Evolutionary conservation across 2,113 vertebrate species (phyloP).

Genomic region (Lepisosteus oculatus): DNA sequence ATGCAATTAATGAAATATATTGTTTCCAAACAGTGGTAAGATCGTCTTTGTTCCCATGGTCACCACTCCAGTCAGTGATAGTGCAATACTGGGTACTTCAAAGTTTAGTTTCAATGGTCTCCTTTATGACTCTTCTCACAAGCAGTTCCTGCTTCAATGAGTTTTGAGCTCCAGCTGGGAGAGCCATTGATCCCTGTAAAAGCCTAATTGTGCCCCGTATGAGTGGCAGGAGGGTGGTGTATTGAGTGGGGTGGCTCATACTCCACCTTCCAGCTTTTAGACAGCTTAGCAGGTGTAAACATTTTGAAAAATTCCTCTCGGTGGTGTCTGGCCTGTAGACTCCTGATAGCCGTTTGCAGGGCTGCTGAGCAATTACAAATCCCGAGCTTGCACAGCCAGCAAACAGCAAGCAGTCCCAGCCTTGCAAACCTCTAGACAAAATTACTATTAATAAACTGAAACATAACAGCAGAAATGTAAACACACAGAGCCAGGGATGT

Average conservation of each 20-base stretch:
- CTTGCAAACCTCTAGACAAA: too few species aligned
- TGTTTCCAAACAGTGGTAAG: too few species aligned
- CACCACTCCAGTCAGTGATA: too few species aligned
- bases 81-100: too few species aligned
- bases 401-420: too few species aligned
- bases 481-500: too few species aligned
- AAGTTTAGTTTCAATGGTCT: constrained; percentile 32
- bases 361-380: too few species aligned
- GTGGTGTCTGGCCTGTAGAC: constrained; percentile 47
- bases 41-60: too few species aligned
- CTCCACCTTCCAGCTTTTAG: constrained; percentile 66
- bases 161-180: constrained; percentile 65
- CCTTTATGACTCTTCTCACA: constrained; percentile 58
- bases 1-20: too few species aligned
- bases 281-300: constrained; percentile 69
- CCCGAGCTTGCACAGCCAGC: too few species aligned
- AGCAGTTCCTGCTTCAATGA: constrained; percentile 54
- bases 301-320: constrained; percentile 48
- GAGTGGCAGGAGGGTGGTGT: constrained; percentile 62
- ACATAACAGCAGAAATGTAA: too few species aligned
- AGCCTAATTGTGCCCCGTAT: constrained; percentile 64
- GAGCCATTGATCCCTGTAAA: constrained; percentile 59
- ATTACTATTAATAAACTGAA: too few species aligned
- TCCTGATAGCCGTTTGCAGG: constrained; percentile 45
- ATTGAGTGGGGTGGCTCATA: constrained; percentile 62